Evolutionary conservation across 2,113 vertebrate species (phyloP), one percentile per base, ranked within the genome.

Genomic region (Macquaria australasica): DNA sequence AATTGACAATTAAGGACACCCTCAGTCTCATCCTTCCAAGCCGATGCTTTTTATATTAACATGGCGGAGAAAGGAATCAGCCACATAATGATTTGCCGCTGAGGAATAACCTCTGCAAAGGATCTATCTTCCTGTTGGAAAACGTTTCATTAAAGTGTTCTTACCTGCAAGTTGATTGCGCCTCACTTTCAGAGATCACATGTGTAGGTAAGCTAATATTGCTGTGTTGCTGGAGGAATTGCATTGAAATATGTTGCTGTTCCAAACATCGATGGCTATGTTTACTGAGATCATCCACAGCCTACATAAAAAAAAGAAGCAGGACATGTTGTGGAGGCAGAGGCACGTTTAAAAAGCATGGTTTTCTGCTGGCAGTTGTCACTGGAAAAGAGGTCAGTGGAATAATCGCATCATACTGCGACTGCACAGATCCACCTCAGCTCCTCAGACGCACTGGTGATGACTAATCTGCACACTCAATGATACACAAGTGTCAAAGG

Each of bases 1-100:
- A 89, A 95, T 92, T 94, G 91, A 88, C 91, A 91, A 94, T 93
- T 89, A 92, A 88, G 78, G 79, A 79, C 62, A 81, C 72, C 77
- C 81, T 91, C 79, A 39, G 31, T 88, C 81, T 89, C 89, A 87
- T 89, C 63, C 87, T 88, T 56, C 80, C 72, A 72, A 84, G 71
- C 87, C 80, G 87, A 89, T 89, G 88, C 77, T 89, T 87, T 89
- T 83, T 83, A 83, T 90, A 93, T 93, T 90, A 93, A 84, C 78
- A 23, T 69, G 82, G 73, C 28, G 21, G 71, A 82, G 84, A 87
- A 79, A 93, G 84, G 79, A 90, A 90, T 90, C 77, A 68, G 77
- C 37, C 71, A 34, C 58, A 15, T 85, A 88, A 89, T 88, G 78
- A 89, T 76, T 77, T 55, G 9, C 50, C 85, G 79, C 41, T 55